Base-by-base conservation (phyloP, 2,888 invertebrate species). In the Litoditis marina region DNA sequence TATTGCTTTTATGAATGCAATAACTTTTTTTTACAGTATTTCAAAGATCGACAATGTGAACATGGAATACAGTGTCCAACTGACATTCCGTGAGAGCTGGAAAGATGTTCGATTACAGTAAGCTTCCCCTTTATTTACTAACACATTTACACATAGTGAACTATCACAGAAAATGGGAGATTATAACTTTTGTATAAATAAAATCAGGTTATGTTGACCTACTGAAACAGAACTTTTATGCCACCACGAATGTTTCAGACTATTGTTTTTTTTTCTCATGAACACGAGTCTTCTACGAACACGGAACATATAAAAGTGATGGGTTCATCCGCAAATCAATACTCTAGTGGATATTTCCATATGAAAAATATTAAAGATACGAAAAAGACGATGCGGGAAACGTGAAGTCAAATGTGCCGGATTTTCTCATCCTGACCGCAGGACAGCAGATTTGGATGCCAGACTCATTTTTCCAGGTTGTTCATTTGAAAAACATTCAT, bases 11-110 rank as follows among this genome's bases (percentile, higher is more conserved):
- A n/a, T n/a, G n/a, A n/a, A n/a, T n/a, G n/a, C n/a, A n/a, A n/a
- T 44, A 30, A 16, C 16, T 4, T 2, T 44, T 55, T 13, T 5
- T 22, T 27, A 5, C 2, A 77, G 78, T 72, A 81, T 81, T 30
- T 82, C 81, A 1, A 81, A 81, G 68, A 82, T 81, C 42, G 81
- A 81, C 63, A 81, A 81, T 42, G 81, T 81, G 22, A 81, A 81
- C 56, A 81, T 81, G 81, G 81, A 81, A 59, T 81, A 81, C 66
- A 93, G 93, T 84, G 93, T 94, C 79, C 94, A 94, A 87, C 87
- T 94, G 84, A 94, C 94, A 77, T 94, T 95, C 87, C 89, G 94
- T 85, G 94, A 95, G 85, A 92, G 94, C 86, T 95, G 94, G 94
- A 86, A 91, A 84, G 94, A 95, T 85, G 93, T 93, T 85, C 87